These are phyloP conservation scores for Polymixis lichenea DNA, from an alignment of 2,888 invertebrate species.

Conservation along the genomic window DNA sequence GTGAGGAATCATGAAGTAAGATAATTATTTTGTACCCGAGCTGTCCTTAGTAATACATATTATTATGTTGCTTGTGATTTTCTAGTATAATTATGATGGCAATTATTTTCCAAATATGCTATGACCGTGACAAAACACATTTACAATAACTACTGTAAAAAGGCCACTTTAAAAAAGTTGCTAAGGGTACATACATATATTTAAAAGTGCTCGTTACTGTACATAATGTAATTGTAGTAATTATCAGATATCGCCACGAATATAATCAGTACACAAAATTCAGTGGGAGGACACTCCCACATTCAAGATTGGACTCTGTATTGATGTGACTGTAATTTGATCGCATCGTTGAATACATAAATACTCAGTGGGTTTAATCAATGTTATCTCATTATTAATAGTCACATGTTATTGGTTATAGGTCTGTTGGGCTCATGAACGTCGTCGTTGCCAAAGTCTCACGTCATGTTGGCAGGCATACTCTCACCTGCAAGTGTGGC, in stretches of 20 bases:
- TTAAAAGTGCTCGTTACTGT: neutral
- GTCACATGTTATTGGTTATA: neutral
- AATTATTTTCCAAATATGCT: too few species aligned
- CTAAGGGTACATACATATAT: too few species aligned
- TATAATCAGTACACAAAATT: neutral
- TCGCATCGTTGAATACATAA: neutral
- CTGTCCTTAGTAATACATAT: neutral
- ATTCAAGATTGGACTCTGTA: neutral
- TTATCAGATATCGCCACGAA: too few species aligned
- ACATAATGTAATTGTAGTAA: neutral
- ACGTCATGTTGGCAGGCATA: neutral
- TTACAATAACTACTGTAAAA: neutral
- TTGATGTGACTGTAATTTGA: neutral
- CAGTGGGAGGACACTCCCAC: neutral
- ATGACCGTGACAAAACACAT: neutral
- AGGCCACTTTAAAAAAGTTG: neutral
- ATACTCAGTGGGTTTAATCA: neutral
- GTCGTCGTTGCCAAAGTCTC: neutral
- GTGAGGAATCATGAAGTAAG: neutral
- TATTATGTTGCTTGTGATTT: too few species aligned
- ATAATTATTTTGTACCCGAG: neutral
- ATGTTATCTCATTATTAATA: neutral
- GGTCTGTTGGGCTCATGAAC: neutral
- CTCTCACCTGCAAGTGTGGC: neutral
- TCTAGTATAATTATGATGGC: too few species aligned